Evolutionary conservation across 2,888 invertebrate species (phyloP), one percentile per base, ranked within the genome.

Genomic region (Congeria kusceri): DNA sequence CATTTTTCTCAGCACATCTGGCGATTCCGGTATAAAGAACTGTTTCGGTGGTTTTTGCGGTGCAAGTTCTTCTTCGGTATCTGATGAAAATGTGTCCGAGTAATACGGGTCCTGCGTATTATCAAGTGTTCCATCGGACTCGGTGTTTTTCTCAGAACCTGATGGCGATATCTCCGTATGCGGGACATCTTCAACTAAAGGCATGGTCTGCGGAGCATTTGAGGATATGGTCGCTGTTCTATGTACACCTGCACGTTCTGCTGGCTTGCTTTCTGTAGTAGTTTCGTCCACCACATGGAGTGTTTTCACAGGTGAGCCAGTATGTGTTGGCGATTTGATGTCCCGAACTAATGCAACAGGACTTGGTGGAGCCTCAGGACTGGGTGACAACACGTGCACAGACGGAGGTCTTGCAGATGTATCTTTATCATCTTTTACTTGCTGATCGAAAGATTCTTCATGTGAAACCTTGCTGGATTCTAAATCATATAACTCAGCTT

Each of bases 131-230:
- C 61, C 62, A 29, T 65, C 59, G 20, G 46, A 20, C 18, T 72
- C 68, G 15, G 29, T 20, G n/a, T 18, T 28, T 27, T 46, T 69
- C 23, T 69, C 69, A n/a, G 69, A 58, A 9, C 56, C 46, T 9
- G 67, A 32, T 13, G 49, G 49, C n/a, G 70, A 59, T 27, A 49
- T 69, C 23, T 29, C 27, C 5, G 61, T 28, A 15, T 70, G 47
- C 27, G 69, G 69, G 3, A 59, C 28, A 13, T 71, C 62, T 18
- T 81, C 81, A 23, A 81, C 81, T 25, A 75, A 74, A n/a, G 81
- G 77, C 58, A 81, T 69, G 3, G 62, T 62, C 39, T 62, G 67
- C 7, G 28, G 47, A 3, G 69, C 75, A 62, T 61, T 59, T 0
- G 81, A 81, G 20, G 65, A 68, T 49, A 81, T 77, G 39, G 64